A percentile compares a stretch with the other conserved stretches of the same genome.
These are phyloP conservation scores for Leucosticte australis DNA, from an alignment of 2,113 vertebrate genomes.

Conservation along the genomic window DNA sequence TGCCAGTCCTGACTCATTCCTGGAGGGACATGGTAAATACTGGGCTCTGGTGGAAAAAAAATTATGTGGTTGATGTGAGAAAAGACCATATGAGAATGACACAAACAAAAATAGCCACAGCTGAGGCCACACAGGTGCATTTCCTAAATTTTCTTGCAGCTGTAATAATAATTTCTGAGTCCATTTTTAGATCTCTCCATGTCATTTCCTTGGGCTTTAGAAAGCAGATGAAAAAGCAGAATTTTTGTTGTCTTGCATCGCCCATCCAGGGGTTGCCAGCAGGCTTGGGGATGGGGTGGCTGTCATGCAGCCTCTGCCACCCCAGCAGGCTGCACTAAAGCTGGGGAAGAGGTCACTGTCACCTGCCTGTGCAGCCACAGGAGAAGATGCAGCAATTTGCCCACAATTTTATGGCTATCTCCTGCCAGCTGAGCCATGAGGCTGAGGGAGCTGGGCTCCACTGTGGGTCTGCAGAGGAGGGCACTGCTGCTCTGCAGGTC, in stretches of 20 bases:
- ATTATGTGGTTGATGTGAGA: not conserved
- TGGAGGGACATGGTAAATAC: constrained; percentile 41
- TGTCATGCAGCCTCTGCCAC: not conserved
- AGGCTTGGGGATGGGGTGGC: not conserved
- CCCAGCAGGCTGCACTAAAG: not conserved
- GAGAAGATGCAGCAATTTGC: not conserved
- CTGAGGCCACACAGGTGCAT: not conserved
- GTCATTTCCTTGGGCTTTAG: not conserved
- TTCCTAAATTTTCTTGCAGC: constrained; percentile 2
- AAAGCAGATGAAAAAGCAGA: not conserved
- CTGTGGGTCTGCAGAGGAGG: not conserved
- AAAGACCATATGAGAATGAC: not conserved
- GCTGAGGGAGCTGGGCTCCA: not conserved
- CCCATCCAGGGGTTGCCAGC: not conserved
- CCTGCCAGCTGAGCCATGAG: not conserved
- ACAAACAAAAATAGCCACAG: constrained; percentile 9
- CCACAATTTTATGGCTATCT: not conserved
- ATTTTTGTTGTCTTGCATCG: not conserved
- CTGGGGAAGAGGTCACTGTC: not conserved
- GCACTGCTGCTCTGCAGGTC: not conserved
- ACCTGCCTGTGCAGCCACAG: not conserved
- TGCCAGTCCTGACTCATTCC: constrained; percentile 62
- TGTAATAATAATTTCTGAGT: not conserved
- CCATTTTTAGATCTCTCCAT: not conserved
- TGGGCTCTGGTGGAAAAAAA: constrained; percentile 24